Evolutionary conservation across 2,888 invertebrate genomes (phyloP), one percentile per base, ranked within the genome.

Genomic region (Coleophora flavipennella): DNA sequence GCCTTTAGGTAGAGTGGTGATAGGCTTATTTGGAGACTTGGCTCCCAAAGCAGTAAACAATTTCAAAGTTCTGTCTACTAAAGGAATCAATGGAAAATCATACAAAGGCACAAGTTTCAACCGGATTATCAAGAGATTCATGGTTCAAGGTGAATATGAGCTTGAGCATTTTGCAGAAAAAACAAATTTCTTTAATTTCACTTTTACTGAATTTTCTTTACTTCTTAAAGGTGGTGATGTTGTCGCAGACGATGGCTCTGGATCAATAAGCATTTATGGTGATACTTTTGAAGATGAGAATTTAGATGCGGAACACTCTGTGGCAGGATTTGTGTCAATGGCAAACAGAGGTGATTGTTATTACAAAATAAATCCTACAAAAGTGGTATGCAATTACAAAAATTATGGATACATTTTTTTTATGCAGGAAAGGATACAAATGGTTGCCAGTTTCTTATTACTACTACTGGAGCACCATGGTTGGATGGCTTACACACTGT

Each of bases 401-500:
- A 32, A 37, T 20, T 20, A 8, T 13, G 35, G n/a, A 2, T 25
- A 31, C n/a, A 31, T 27, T 31, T 40, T 41, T 41, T 45, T 43
- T 51, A 64, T 56, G 26, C 57, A 91, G 93, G 92, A 13, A 90
- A 89, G 40, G 87, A 97, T 62, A 93, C 96, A n/a, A 97, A 97
- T 76, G 96, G 96, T 3, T 96, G 95, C 53, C 97, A 97, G 74
- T 97, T 97, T 76, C 92, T 97, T 69, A 93, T 98, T 56, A 96
- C 95, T n/a, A 92, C 93, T 1, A 89, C 92, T 46, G 88, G 91
- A 11, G 92, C 96, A 1, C 91, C 92, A 1, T 97, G 96, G 96
- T 74, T 97, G 46, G 93, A 97, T 75, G 93, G 92, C 33, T 89
- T 92, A 45, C 95, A 97, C 64, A 93, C 94, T 1, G 91, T 95